Conservation (phyloP, 1,140 invertebrate species). For the Lycorma delicatula region DNA sequence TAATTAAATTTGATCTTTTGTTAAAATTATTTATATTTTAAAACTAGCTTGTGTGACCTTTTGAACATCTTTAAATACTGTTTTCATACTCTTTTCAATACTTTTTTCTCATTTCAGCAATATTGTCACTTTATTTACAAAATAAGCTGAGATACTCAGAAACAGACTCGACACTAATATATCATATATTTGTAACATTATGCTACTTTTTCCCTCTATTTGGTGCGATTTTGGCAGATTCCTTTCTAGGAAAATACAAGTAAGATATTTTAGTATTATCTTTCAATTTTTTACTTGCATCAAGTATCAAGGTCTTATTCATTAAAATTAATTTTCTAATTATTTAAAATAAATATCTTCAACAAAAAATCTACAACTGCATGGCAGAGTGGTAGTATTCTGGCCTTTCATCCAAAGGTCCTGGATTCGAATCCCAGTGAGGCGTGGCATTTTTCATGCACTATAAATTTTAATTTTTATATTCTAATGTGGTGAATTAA, state of each 20-base stretch:
- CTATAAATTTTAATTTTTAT: too few species aligned
- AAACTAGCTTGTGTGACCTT: too few species aligned
- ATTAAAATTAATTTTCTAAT: too few species aligned
- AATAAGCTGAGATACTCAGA: conserved; percentile 55
- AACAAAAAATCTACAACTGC: too few species aligned
- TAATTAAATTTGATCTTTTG: background rate
- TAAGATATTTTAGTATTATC: conserved; percentile 23
- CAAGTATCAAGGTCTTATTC: background rate
- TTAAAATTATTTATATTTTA: too few species aligned
- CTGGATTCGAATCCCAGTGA: too few species aligned
- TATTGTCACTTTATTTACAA: conserved; percentile 70
- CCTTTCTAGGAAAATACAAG: conserved; percentile 73
- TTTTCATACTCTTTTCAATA: background rate
- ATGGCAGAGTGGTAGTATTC: too few species aligned
- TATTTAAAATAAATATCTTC: too few species aligned
- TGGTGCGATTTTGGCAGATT: conserved; percentile 82
- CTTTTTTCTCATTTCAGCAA: conserved; percentile 48
- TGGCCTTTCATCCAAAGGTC: too few species aligned
- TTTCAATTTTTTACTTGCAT: background rate
- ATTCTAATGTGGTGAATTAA: too few species aligned
- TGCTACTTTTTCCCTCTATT: conserved; percentile 80
- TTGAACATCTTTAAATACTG: too few species aligned
- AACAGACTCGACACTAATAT: conserved; percentile 64
- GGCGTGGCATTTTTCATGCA: too few species aligned
- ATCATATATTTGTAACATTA: conserved; percentile 71